Conservation (phyloP, 1,140 invertebrate genomes). For the Drosophila truncata region DNA sequence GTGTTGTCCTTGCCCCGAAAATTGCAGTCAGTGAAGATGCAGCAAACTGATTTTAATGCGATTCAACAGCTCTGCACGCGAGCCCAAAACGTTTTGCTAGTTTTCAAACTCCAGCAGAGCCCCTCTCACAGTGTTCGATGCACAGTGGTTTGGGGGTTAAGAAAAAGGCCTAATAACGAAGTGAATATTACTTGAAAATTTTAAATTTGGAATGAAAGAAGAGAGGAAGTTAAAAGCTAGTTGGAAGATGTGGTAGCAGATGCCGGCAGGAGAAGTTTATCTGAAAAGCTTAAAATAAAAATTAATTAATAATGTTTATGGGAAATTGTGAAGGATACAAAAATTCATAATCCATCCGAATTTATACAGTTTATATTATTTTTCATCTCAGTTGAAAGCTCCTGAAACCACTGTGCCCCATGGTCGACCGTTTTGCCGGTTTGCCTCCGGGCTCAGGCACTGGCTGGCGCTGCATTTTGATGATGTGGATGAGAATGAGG, state of each 20-base stretch:
- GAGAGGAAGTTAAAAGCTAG: background rate
- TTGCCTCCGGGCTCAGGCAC: constrained; percentile 62
- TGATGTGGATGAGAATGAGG: constrained; percentile 58
- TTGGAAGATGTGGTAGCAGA: background rate
- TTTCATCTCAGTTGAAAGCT: background rate
- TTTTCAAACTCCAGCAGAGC: constrained; percentile 49
- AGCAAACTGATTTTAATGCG: constrained; percentile 83
- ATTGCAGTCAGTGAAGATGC: constrained; percentile 82
- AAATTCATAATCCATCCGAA: background rate
- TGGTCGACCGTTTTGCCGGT: constrained; percentile 47
- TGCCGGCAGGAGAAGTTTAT: too few relatives aligned
- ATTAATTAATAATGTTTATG: too few relatives aligned
- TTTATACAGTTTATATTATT: background rate
- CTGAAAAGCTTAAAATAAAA: too few relatives aligned
- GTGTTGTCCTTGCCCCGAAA: constrained; percentile 63
- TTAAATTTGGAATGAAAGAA: too few relatives aligned
- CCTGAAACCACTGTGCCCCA: constrained; percentile 24
- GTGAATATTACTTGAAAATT: background rate
- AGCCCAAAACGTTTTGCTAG: constrained; percentile 77
- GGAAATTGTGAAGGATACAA: background rate
- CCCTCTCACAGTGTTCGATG: constrained; percentile 1
- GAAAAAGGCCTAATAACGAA: too few relatives aligned
- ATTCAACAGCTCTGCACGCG: constrained; percentile 82
- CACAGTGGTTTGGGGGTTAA: constrained; percentile 11
- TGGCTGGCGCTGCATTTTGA: constrained; percentile 76